Evolutionary conservation across 2,888 invertebrate species (phyloP).

Genomic region (Plusia festucae): DNA sequence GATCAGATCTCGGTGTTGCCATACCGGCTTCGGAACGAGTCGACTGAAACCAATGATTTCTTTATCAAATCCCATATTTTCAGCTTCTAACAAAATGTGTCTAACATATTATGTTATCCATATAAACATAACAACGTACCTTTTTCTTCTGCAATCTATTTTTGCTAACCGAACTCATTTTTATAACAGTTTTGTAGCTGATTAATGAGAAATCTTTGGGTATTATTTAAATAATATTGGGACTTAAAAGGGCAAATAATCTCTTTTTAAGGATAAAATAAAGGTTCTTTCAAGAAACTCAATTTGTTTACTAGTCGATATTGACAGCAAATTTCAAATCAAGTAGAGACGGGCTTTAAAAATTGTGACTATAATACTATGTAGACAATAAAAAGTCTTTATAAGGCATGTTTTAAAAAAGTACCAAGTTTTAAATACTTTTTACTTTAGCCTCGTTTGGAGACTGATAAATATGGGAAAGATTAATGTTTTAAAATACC

Average conservation of each 20-base stretch:
- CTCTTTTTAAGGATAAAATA: no score
- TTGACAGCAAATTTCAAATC: not conserved
- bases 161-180: slow-evolving; percentile 5
- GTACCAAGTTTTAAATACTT: no score
- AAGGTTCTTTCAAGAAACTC: not conserved
- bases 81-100: no score
- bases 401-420: no score
- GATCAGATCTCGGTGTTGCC: not conserved
- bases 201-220: not conserved
- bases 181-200: not conserved
- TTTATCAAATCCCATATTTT: no score
- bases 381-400: not conserved
- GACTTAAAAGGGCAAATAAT: no score
- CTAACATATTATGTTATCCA: no score
- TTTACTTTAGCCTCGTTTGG: no score
- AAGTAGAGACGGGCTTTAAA: not conserved
- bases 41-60: not conserved
- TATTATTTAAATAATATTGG: not conserved
- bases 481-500: not conserved
- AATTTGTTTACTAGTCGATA: not conserved
- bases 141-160: slow-evolving; percentile 3
- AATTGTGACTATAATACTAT: not conserved
- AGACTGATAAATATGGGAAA: not conserved
- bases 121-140: not conserved
- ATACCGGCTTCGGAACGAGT: not conserved